These are phyloP conservation scores for Caenorhabditis imperialis DNA, from an alignment of 2,888 invertebrate species.

Conservation along the genomic window DNA sequence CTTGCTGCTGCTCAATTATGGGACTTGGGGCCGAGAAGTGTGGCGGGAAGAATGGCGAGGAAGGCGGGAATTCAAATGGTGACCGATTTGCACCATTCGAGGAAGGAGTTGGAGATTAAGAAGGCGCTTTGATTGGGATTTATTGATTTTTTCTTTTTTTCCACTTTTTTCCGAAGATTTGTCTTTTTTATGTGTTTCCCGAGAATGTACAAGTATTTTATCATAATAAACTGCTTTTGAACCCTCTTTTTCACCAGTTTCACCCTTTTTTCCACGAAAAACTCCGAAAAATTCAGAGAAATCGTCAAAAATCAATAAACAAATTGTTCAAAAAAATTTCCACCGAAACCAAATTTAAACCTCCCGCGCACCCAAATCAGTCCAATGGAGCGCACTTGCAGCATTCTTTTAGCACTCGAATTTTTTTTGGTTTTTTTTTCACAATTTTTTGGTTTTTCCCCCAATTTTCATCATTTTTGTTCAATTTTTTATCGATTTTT, in stretches of 20 bases:
- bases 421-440: not conserved
- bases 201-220: no score
- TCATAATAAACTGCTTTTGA: no score
- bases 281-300: no score
- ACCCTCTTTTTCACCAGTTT: no score
- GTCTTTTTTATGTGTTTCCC: no score
- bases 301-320: no score
- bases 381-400: constrained; percentile 9
- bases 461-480: not conserved
- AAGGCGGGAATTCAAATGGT: constrained; percentile 81
- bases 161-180: no score
- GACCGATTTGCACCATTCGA: constrained; percentile 42
- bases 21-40: constrained; percentile 84
- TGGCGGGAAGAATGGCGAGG: constrained; percentile 83
- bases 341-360: no score
- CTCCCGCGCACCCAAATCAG: no score
- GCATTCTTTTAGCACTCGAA: not conserved
- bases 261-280: no score
- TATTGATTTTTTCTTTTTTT: not conserved
- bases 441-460: not conserved
- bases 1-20: constrained; percentile 83
- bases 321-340: no score
- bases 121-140: constrained; percentile 25
- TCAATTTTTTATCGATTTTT: not conserved
- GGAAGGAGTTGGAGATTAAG: constrained; percentile 21